Evolutionary conservation across 1,140 invertebrate genomes (phyloP).

Genomic region (Sminthurides bifidus): DNA sequence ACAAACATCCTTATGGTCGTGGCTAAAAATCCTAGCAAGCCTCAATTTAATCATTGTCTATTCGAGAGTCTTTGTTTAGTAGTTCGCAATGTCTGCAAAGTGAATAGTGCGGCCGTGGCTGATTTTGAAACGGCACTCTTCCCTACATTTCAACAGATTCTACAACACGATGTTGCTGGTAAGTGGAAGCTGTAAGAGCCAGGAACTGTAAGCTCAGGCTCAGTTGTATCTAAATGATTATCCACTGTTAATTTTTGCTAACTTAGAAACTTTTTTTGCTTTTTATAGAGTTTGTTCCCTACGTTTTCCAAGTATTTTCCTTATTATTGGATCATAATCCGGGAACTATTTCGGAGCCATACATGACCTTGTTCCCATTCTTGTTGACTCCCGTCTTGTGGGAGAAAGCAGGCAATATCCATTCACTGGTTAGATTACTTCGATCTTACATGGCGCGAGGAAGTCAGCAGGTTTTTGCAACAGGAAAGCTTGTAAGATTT

Average conservation of each 20-base stretch:
- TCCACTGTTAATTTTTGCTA: too few species aligned
- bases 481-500: conserved; percentile 50
- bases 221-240: too few species aligned
- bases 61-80: conserved; percentile 86
- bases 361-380: conserved; percentile 78
- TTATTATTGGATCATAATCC: conserved; percentile 72
- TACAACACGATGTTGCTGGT: conserved; percentile 87
- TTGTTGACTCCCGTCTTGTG: conserved; percentile 77
- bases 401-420: conserved; percentile 83
- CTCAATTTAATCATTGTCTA: conserved; percentile 94
- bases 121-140: conserved; percentile 85
- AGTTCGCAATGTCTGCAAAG: conserved; percentile 75
- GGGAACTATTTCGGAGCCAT: conserved; percentile 56
- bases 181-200: conserved; percentile 29
- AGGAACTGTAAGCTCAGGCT: too few species aligned
- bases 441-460: conserved; percentile 70
- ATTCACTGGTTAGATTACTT: conserved; percentile 75
- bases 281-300: conserved; percentile 83
- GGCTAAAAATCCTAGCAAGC: conserved; percentile 89
- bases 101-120: conserved; percentile 61
- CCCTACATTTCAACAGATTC: conserved; percentile 82
- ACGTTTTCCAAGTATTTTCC: conserved; percentile 92
- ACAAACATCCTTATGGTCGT: conserved; percentile 69
- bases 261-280: conserved; percentile 11
- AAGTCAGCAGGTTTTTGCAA: conserved; percentile 54